Evolutionary conservation across 2,113 vertebrate genomes (phyloP), one percentile per base, ranked within the genome.

Genomic region (Octodon degus): DNA sequence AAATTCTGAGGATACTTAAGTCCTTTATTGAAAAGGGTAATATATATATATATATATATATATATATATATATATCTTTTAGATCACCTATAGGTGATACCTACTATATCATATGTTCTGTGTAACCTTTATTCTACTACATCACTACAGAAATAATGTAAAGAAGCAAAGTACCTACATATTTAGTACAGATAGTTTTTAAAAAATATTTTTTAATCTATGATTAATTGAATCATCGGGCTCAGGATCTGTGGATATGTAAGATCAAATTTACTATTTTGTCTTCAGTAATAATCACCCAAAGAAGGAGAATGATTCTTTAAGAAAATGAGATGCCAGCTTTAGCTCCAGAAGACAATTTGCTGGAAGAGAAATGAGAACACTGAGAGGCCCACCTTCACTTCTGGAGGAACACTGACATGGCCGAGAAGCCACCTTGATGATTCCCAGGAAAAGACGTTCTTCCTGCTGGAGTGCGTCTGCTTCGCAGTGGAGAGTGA

Each of bases 331-430:
- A 95, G 68, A 27, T 37, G 19, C 32, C 32, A 50, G 53, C 91
- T 84, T 93, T 84, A 92, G 81, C 81, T 86, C n/a, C 72, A 79
- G 19, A 94, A 95, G 87, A 58, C 13, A 27, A 34, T 77, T 63
- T 86, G 65, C 65, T 81, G 55, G 43, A 70, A 86, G 40, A 65
- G 55, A 53, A 65, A 25, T 13, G 63, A 88, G 32, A 80, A 47
- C 20, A 62, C 34, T 74, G 0, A 32, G 72, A 86, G 24, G n/a
- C 16, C 65, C 63, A 5, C 32, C 68, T 58, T 74, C 16, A 11
- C 63, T 50, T 89, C 86, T 96, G 82, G 47, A 79, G 25, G 4
- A 63, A 32, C 30, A 30, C 22, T 2, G 24, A 84, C 22, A 40
- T 2, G 37, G 62, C n/a, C n/a, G 50, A 40, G 88, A 43, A 43